A percentile compares a stretch with the other conserved stretches of the same genome.
Conservation (phyloP, 2,797 vertebrate species). For the Sandelia bainsii region DNA sequence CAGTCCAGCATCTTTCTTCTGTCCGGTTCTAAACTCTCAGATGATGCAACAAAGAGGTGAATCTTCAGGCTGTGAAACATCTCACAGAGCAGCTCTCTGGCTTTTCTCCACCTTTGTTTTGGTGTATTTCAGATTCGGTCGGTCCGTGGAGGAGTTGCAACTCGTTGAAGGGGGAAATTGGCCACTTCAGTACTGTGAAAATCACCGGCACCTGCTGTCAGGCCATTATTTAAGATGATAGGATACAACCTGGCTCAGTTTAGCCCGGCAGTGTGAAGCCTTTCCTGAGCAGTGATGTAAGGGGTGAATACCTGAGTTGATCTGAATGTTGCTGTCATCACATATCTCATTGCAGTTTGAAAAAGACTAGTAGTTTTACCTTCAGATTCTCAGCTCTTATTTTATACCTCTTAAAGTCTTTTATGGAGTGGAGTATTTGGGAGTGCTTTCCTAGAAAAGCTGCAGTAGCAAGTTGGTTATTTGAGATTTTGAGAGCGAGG, state of each 20-base stretch:
- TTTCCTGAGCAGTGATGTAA: background rate
- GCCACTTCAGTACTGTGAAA: slow-evolving; percentile 28
- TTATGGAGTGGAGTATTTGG: too few relatives aligned
- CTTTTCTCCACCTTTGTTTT: slow-evolving; percentile 15
- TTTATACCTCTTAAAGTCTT: background rate
- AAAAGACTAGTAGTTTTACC: background rate
- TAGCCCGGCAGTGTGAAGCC: background rate
- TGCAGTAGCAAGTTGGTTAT: too few relatives aligned
- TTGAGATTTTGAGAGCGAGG: too few relatives aligned
- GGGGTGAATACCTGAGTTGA: slow-evolving; percentile 1
- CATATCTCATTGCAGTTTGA: slow-evolving; percentile 2
- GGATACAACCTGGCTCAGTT: slow-evolving; percentile 15
- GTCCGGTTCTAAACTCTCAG: background rate
- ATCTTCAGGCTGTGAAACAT: slow-evolving; percentile 5
- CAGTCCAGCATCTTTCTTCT: too few relatives aligned
- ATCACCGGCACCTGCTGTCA: slow-evolving; percentile 30
- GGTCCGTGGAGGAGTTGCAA: slow-evolving; percentile 4
- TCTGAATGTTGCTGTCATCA: slow-evolving; percentile 10
- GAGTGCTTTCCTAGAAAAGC: too few relatives aligned
- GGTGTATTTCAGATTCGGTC: background rate
- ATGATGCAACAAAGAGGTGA: background rate
- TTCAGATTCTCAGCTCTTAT: background rate
- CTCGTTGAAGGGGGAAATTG: slow-evolving; percentile 9
- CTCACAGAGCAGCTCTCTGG: slow-evolving; percentile 27
- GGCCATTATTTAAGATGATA: slow-evolving; percentile 38